phyloP scores from a whole-genome alignment of 2,113 vertebrate species.

The Megalops atlanticus region DNA sequence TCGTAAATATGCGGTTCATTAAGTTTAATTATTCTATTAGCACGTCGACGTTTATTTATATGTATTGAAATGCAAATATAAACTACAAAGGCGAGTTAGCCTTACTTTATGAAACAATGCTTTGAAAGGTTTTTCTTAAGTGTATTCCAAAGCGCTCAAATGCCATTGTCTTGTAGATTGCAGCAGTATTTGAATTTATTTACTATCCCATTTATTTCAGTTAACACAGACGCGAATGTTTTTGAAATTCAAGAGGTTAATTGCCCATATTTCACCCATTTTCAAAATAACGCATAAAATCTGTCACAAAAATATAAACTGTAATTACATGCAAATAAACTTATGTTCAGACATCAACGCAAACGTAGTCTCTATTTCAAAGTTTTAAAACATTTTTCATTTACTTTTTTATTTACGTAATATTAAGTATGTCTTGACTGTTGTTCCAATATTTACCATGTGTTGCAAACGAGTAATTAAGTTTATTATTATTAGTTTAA shows the following conservation, averaged over 20 bases:
- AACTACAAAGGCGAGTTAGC: constrained; percentile 40
- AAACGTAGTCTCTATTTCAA: not conserved
- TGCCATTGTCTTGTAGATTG: constrained; percentile 48
- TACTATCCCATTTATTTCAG: not conserved
- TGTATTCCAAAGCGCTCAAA: constrained; percentile 36
- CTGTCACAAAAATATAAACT: not conserved
- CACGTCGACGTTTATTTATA: not conserved
- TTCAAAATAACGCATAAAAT: not conserved
- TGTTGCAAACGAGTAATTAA: not conserved
- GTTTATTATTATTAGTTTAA: too few species aligned
- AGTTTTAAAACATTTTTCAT: not conserved
- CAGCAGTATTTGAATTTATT: not conserved
- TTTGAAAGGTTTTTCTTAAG: constrained; percentile 37
- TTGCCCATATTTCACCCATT: not conserved
- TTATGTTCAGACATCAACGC: not conserved
- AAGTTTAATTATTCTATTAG: not conserved
- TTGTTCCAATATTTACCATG: not conserved
- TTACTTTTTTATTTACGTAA: too few species aligned
- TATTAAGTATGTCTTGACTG: not conserved
- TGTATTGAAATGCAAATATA: constrained; percentile 48
- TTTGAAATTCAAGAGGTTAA: constrained; percentile 4
- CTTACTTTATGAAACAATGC: constrained; percentile 26
- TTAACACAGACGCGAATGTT: not conserved
- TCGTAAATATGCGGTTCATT: constrained; percentile 1
- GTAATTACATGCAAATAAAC: not conserved